phyloP scores from a whole-genome alignment of 2,888 invertebrate species.

The Ophioninae sp. region DNA sequence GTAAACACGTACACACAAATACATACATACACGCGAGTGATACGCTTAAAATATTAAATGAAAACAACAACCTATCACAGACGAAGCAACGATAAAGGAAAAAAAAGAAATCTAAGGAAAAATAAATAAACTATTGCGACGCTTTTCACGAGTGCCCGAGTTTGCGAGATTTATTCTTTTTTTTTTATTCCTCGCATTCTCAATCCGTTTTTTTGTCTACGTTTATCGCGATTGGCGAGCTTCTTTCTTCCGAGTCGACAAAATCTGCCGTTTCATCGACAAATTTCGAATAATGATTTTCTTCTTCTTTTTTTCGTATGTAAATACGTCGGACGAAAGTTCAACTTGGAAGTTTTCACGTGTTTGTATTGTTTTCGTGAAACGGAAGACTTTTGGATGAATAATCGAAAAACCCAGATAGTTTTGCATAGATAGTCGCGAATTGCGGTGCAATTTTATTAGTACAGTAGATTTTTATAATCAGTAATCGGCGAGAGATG shows the following conservation, averaged over 20 bases:
- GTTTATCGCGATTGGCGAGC: conserved; percentile 12
- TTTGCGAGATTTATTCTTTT: conserved; percentile 42
- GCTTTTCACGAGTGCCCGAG: conserved; percentile 56
- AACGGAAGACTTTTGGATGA: background rate
- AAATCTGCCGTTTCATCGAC: background rate
- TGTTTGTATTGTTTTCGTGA: background rate
- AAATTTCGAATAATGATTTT: conserved; percentile 27
- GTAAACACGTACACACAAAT: conserved; percentile 16
- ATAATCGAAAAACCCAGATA: background rate
- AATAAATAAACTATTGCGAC: conserved; percentile 46
- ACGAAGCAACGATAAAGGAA: background rate
- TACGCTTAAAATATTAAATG: conserved; percentile 2
- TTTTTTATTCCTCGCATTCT: conserved; percentile 43
- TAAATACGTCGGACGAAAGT: background rate
- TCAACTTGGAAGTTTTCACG: background rate
- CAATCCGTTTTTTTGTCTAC: conserved; percentile 27
- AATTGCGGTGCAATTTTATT: background rate
- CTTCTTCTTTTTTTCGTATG: conserved; percentile 7
- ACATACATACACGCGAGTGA: conserved; percentile 18
- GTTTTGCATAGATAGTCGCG: background rate
- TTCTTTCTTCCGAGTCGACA: background rate
- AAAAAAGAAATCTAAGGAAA: conserved; percentile 3
- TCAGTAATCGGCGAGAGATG: background rate
- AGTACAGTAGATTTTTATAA: too few relatives aligned
- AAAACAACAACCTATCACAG: background rate